Evolutionary conservation across 2,888 invertebrate species (phyloP), one percentile per base, ranked within the genome.

Genomic region (Neocrepidodera transversa): DNA sequence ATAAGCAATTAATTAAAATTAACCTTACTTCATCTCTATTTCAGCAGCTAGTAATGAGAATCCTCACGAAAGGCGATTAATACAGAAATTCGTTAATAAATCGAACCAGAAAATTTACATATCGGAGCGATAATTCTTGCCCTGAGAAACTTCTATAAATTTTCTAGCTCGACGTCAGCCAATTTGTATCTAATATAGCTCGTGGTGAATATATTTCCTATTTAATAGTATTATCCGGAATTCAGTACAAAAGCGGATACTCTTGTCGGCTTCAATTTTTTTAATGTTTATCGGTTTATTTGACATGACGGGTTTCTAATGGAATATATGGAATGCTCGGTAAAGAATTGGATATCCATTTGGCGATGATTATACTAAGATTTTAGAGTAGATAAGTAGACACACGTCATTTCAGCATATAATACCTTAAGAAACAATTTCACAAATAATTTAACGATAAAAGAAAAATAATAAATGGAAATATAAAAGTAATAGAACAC

Each of bases 171-270:
- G 58, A 56, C 55, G 43, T 56, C 43, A 61, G 58, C 58, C 64
- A 64, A 61, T 64, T 64, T 64, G 58, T 64, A 56, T 58, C 55
- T 58, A 58, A 61, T 58, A 56, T 59, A 56, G 56, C 56, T 43
- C 48, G 49, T 45, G 48, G 59, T 62, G 56, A 62, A 59, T 62
- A 60, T 59, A 62, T 62, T 45, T 51, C 42, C 49, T 52, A 11
- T 14, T 26, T 55, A 55, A 56, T 50, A 40, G 56, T 48, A 50
- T 60, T 56, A 56, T 48, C 48, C 50, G 49, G 49, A 38, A 38
- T 23, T 26, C 26, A 10, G 18, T 45, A 26, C 45, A 7, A 45
- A n/a, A 11, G 13, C 45, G 14, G 23, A 26, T 26, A 2, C 26
- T 28, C 26, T 45, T 45, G 17, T 38, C 17, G 38, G 8, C 2